These are phyloP conservation scores for Campylomormyrus tamandua DNA, from an alignment of 2,113 vertebrate genomes.

Conservation along the genomic window DNA sequence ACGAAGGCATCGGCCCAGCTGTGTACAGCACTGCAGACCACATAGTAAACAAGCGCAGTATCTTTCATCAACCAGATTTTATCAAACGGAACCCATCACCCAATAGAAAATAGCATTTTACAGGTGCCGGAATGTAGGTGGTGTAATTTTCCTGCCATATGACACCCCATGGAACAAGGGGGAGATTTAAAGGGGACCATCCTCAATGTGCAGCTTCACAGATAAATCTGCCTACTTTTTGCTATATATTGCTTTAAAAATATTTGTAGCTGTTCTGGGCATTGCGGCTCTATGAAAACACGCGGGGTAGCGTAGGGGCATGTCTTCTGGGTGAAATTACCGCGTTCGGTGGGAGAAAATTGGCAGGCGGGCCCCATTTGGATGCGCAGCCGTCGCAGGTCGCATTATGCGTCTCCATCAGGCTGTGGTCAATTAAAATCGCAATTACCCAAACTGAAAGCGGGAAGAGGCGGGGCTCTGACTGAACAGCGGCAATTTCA, in stretches of 20 bases:
- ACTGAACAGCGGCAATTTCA: constrained; percentile 15
- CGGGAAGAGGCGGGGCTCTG: background rate
- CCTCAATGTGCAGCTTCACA: background rate
- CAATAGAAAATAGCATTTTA: background rate
- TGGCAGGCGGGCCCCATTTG: background rate
- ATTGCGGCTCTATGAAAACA: background rate
- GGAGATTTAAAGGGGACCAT: background rate
- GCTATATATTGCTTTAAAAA: background rate
- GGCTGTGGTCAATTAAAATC: constrained; percentile 22
- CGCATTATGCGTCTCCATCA: constrained; percentile 19
- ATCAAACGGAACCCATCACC: background rate
- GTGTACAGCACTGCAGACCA: background rate
- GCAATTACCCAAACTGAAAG: constrained; percentile 34
- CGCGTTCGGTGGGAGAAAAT: background rate
- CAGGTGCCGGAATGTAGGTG: background rate
- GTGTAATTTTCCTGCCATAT: background rate
- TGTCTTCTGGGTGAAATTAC: background rate
- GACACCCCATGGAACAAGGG: background rate
- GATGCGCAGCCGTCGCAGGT: background rate
- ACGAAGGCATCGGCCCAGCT: background rate
- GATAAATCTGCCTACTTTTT: background rate
- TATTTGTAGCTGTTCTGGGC: background rate
- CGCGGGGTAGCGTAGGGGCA: background rate
- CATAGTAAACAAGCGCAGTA: background rate
- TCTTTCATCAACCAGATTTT: background rate